Conservation (phyloP, 2,113 vertebrate species). For the Gymnogyps californianus region DNA sequence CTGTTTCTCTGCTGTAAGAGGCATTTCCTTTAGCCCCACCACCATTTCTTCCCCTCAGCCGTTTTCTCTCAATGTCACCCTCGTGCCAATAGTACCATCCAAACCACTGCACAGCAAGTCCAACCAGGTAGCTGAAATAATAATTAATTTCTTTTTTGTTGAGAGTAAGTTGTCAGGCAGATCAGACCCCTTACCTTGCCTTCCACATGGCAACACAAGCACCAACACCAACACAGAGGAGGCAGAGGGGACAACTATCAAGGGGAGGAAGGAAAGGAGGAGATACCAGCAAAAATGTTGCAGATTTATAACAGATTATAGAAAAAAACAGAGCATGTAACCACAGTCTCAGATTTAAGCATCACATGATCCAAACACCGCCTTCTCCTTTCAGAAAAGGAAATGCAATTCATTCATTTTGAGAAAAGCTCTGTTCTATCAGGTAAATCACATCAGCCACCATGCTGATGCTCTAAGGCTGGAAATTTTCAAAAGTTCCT, state of each 20-base stretch:
- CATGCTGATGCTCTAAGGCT: neutral
- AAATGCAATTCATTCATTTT: neutral
- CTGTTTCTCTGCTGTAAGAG: neutral
- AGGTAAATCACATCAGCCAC: neutral
- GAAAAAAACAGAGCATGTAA: neutral
- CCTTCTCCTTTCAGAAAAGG: neutral
- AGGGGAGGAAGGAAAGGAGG: neutral
- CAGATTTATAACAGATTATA: neutral
- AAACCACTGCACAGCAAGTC: neutral
- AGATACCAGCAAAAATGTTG: neutral
- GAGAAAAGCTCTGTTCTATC: neutral
- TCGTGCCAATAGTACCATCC: rapidly evolving
- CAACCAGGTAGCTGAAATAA: neutral
- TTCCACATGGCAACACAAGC: neutral
- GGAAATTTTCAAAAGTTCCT: neutral
- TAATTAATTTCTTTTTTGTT: neutral
- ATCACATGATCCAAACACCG: neutral
- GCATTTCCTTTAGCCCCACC: neutral
- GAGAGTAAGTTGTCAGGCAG: neutral
- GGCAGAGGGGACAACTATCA: neutral
- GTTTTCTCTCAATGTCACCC: neutral
- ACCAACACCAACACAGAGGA: neutral
- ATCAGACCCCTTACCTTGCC: neutral
- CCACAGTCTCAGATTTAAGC: neutral
- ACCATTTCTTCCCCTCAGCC: neutral